A percentile compares a stretch with the other conserved stretches of the same genome.
phyloP scores from a whole-genome alignment of 2,797 vertebrate species.

The Halcyon badia region DNA sequence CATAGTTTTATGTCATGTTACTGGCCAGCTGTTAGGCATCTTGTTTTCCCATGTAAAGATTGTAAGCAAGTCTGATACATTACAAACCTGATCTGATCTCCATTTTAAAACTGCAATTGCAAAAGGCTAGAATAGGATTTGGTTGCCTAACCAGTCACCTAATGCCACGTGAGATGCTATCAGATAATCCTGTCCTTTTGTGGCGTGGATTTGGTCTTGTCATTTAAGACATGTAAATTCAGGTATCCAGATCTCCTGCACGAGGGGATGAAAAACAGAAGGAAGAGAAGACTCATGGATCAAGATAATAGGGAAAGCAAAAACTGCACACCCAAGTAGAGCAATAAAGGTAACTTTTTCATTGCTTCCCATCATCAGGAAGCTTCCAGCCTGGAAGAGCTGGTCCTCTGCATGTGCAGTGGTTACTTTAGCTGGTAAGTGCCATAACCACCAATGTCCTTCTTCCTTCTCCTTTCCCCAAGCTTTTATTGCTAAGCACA shows the following conservation, averaged over 20 bases:
- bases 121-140: not conserved
- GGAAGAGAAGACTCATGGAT: not conserved
- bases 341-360: not conserved
- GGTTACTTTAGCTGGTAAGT: not conserved
- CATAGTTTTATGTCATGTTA: too few species aligned
- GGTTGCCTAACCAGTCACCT: not conserved
- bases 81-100: not conserved
- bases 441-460: not conserved
- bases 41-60: not conserved
- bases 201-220: not conserved
- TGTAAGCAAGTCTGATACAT: not conserved
- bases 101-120: not conserved
- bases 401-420: not conserved
- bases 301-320: not conserved
- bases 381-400: not conserved
- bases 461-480: not conserved
- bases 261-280: not conserved
- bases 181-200: not conserved
- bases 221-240: not conserved
- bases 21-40: not conserved
- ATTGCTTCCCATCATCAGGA: not conserved
- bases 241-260: not conserved
- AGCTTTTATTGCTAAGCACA: not conserved
- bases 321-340: not conserved
- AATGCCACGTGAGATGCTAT: not conserved